Percentiles rank a stretch among this genome's conserved stretches.
Evolutionary conservation across 2,888 invertebrate genomes (phyloP).

Genomic region (Amphipoea lucens): DNA sequence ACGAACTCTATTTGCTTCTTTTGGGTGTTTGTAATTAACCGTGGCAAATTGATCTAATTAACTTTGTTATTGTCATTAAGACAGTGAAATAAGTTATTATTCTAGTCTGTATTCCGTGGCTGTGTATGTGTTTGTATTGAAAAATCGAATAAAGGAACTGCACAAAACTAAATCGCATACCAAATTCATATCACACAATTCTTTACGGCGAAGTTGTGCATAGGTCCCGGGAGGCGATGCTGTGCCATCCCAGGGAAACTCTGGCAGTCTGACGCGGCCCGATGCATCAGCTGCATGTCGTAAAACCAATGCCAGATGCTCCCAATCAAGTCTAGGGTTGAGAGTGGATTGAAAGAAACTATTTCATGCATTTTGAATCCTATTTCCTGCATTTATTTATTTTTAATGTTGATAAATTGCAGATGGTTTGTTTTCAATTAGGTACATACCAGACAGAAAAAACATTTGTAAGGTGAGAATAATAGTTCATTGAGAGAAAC

Average conservation of each 20-base stretch:
- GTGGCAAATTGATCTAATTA: conserved; percentile 60
- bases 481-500: conserved; percentile 30
- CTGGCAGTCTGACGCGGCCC: conserved; percentile 63
- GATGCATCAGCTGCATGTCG: conserved; percentile 68
- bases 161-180: conserved; percentile 47
- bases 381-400: not conserved
- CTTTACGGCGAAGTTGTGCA: conserved; percentile 64
- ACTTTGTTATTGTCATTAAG: conserved; percentile 43
- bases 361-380: not conserved
- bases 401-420: not conserved
- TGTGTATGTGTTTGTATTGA: conserved; percentile 15
- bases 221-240: conserved; percentile 65
- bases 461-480: conserved; percentile 9
- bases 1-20: conserved; percentile 76
- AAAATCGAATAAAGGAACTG: conserved; percentile 43
- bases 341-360: conserved; percentile 18
- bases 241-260: conserved; percentile 64
- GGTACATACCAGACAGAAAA: conserved; percentile 24
- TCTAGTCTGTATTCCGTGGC: not conserved
- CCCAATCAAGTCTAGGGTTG: conserved; percentile 74
- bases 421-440: conserved; percentile 14
- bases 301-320: conserved; percentile 77
- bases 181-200: conserved; percentile 65
- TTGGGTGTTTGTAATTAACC: conserved; percentile 64
- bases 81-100: conserved; percentile 20